Base-by-base conservation (phyloP, 2,797 vertebrate species). In the Sciaenops ocellatus region DNA sequence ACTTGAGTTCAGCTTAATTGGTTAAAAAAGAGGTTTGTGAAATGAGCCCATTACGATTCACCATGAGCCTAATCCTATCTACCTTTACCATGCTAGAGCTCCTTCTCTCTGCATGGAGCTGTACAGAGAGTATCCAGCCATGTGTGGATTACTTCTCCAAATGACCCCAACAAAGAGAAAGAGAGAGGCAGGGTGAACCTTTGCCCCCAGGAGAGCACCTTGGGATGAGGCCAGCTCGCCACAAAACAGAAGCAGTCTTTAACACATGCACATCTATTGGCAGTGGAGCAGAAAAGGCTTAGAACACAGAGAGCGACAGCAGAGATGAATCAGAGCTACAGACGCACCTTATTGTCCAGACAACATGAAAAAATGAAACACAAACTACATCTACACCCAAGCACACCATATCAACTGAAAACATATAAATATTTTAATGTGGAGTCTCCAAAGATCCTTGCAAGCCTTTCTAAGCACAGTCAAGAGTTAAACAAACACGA, bases 251-350 rank as follows among this genome's bases (percentile, higher is more conserved):
- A 66, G 82, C 85, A 76, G 66, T 83, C 81, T 92, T 90, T 93
- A 93, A 95, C 90, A 93, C 89, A 94, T 95, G 93, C 93, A 94
- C 94, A 95, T 95, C 79, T 91, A 94, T 95, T 93, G 92, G 91
- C 93, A 94, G 12, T 93, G 87, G 81, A 94, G 91, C 93, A 94
- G 91, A 94, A 94, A 94, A 83, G 88, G 86, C 91, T 93, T 92
- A 87, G 69, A 84, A 93, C 52, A 85, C 73, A 78, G 78, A 34
- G 72, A 85, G 46, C 56, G 80, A 70, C 79, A 68, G 54, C 52
- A 76, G 46, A 83, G 83, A 73, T n/a, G 65, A 74, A 80, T 73
- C 60, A 20, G 48, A 78, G 61, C 69, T 61, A 56, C 59, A 76
- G 44, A 69, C 12, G 1, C 18, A 68, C 60, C 57, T 64, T 52